Evolutionary conservation across 2,888 invertebrate genomes (phyloP).

Genomic region (Drosophila barbarae): DNA sequence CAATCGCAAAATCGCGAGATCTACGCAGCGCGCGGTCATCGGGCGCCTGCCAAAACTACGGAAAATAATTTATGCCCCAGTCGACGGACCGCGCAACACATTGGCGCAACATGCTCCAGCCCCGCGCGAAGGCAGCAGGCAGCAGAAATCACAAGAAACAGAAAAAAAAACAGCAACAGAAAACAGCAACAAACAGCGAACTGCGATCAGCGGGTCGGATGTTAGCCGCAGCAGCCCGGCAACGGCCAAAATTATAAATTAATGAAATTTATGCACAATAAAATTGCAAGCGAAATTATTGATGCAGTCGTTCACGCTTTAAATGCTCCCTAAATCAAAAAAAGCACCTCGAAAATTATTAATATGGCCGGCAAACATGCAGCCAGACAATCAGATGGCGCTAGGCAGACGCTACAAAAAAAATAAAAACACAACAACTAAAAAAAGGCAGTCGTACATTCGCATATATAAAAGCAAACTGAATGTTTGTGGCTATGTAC

Average conservation of each 20-base stretch:
- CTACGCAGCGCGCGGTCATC: slow-evolving; percentile 71
- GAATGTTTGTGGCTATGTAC: slow-evolving; percentile 28
- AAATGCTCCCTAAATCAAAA: slow-evolving; percentile 80
- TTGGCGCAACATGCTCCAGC: slow-evolving; percentile 61
- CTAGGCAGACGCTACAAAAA: slow-evolving; percentile 31
- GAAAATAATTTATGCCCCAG: slow-evolving; percentile 78
- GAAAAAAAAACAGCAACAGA: neutral
- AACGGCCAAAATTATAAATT: slow-evolving; percentile 80
- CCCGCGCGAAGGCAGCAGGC: slow-evolving; percentile 28
- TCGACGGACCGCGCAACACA: slow-evolving; percentile 61
- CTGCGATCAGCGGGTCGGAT: slow-evolving; percentile 62
- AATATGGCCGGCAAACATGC: slow-evolving; percentile 67
- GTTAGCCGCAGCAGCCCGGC: slow-evolving; percentile 62
- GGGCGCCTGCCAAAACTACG: slow-evolving; percentile 76
- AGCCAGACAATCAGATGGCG: slow-evolving; percentile 44
- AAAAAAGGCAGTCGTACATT: slow-evolving; percentile 9
- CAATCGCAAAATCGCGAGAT: slow-evolving; percentile 74
- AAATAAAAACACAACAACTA: neutral
- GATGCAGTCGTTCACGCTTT: slow-evolving; percentile 81
- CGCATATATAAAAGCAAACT: slow-evolving; percentile 11
- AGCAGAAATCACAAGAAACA: slow-evolving; percentile 19
- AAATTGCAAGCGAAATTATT: slow-evolving; percentile 80
- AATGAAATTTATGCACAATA: slow-evolving; percentile 81
- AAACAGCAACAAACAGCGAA: slow-evolving; percentile 48
- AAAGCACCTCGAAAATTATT: slow-evolving; percentile 68